These are phyloP conservation scores for Argyrosomus regius DNA, from an alignment of 2,797 vertebrate genomes.

Conservation along the genomic window DNA sequence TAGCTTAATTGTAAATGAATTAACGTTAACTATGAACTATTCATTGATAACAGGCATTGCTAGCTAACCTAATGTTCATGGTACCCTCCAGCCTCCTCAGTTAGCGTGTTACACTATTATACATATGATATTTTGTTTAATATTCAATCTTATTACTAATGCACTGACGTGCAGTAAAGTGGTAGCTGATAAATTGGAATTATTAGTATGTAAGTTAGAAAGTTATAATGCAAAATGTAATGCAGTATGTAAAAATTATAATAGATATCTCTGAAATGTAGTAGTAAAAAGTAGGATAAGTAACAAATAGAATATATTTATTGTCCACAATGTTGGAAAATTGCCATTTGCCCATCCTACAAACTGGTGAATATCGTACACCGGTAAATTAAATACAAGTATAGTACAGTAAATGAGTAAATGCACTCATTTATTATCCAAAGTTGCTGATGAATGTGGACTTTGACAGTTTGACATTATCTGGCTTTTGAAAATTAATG, in stretches of 20 bases:
- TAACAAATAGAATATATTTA: neutral
- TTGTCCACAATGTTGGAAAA: neutral
- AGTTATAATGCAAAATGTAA: neutral
- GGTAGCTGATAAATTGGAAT: neutral
- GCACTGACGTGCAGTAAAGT: too few species aligned
- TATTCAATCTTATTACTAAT: neutral
- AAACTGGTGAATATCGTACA: neutral
- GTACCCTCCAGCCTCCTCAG: too few species aligned
- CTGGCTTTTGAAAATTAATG: constrained; percentile 1
- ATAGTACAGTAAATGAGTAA: neutral
- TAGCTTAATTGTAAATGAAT: neutral
- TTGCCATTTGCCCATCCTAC: neutral
- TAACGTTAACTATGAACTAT: too few species aligned
- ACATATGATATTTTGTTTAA: neutral
- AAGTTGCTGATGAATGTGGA: neutral
- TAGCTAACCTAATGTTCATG: neutral
- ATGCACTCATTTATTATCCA: neutral
- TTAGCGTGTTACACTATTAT: too few species aligned
- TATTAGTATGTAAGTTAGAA: too few species aligned
- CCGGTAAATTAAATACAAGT: neutral
- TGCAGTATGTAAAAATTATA: neutral
- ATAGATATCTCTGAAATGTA: neutral
- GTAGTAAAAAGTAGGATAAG: neutral
- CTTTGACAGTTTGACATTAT: neutral
- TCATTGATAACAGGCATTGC: neutral